These are phyloP conservation scores for Pluvialis apricaria DNA, from an alignment of 2,113 vertebrate genomes.

Conservation along the genomic window DNA sequence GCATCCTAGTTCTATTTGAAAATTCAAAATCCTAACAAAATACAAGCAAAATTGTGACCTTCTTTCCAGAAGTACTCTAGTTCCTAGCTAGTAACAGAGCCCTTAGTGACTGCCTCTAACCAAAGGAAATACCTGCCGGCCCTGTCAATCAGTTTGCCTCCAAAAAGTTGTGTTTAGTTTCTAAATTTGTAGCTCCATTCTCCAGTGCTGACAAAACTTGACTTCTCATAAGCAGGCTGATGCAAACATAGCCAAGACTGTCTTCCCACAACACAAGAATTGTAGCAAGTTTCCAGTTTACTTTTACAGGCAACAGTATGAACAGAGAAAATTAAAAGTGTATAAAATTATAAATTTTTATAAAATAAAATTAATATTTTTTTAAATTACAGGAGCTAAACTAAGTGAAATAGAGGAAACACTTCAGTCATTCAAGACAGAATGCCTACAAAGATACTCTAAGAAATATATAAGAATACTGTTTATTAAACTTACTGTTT, in stretches of 20 bases:
- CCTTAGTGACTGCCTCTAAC: neutral
- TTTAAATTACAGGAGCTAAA: too few relatives aligned
- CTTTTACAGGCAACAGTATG: too few relatives aligned
- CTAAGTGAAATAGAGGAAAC: too few relatives aligned
- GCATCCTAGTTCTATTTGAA: neutral
- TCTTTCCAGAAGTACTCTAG: neutral
- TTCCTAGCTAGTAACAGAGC: neutral
- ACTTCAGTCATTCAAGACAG: too few relatives aligned
- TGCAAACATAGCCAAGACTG: neutral
- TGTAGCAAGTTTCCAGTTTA: too few relatives aligned
- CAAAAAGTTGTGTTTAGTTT: neutral
- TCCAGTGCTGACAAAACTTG: neutral
- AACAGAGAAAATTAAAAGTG: too few relatives aligned
- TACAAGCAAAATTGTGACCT: neutral
- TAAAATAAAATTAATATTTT: too few relatives aligned
- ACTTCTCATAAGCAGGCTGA: neutral
- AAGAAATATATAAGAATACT: too few relatives aligned
- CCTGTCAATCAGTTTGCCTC: neutral
- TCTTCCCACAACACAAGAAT: neutral
- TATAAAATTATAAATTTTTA: too few relatives aligned
- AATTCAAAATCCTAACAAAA: neutral
- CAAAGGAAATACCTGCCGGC: neutral
- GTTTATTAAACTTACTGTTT: too few relatives aligned
- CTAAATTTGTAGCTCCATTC: neutral
- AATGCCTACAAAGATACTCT: too few relatives aligned